Evolutionary conservation across 1,140 invertebrate species (phyloP), one percentile per base, ranked within the genome.

Genomic region (Drosophila chauvacae): DNA sequence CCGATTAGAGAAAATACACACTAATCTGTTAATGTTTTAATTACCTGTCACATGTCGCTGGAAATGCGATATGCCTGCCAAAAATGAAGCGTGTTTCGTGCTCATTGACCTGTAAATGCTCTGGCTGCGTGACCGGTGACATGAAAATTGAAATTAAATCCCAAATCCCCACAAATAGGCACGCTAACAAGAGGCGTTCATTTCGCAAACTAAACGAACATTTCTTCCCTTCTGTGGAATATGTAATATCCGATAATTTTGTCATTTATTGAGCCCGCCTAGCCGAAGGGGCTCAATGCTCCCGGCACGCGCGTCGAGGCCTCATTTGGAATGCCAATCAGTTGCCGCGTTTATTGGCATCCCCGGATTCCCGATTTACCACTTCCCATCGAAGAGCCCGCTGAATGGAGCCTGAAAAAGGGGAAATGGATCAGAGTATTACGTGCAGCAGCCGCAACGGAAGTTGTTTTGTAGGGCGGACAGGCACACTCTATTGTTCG

Each of bases 301-400:
- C 44, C 56, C 65, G 42, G 63, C 64, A 77, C 73, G 73, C 55
- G 62, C 56, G 62, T 37, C 62, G 51, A 14, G 55, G 60, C 28
- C 77, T 88, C 80, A 87, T 87, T 87, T 87, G 66, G 84, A 78
- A 87, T 87, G 83, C 83, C 77, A 87, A 88, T 88, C 83, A 88
- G 83, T 57, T 77, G 59, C 53, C 77, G 77, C 72, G 65, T 82
- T 88, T 87, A 87, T 87, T 87, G 83, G 73, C 64, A 73, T 64
- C 56, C 58, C 58, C 30, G 39, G 47, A 61, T 45, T 56, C 47
- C 47, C 13, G n/a, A 35, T 30, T 30, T 18, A 26, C 48, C 26
- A 26, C 9, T 16, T 42, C 37, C 42, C 48, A 20, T 11, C 23
- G 4, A 44, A 10, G n/a, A 10, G 30, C 30, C 50, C 33, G 16